Percentiles rank a stretch among this genome's conserved stretches.
Evolutionary conservation across 2,797 vertebrate species (phyloP).

Genomic region (Loris lydekkerianus): DNA sequence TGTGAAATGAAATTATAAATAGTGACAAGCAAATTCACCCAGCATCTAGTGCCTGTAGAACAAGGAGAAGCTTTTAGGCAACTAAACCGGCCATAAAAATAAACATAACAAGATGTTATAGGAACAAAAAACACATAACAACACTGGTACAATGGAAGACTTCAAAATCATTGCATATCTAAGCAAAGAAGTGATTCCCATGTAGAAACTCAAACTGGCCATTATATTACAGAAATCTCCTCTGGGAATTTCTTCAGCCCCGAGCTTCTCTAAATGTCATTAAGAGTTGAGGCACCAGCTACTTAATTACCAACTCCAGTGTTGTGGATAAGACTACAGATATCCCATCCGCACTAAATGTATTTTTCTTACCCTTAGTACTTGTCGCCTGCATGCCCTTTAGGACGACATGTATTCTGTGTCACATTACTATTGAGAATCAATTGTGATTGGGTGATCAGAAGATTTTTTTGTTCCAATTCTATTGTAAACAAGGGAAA

Average conservation of each 20-base stretch:
- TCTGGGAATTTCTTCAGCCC: slow-evolving; percentile 60
- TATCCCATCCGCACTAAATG: slow-evolving; percentile 64
- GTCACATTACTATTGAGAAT: slow-evolving; percentile 1
- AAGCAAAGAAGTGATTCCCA: slow-evolving; percentile 34
- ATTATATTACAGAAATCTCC: not conserved
- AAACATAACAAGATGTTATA: not conserved
- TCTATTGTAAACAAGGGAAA: slow-evolving; percentile 7
- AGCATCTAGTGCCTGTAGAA: not conserved
- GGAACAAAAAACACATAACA: slow-evolving; percentile 25
- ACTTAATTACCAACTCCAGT: not conserved
- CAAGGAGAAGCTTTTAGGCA: slow-evolving; percentile 51
- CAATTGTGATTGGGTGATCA: slow-evolving; percentile 28
- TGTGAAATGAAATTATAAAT: slow-evolving; percentile 50
- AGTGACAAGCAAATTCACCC: slow-evolving; percentile 33
- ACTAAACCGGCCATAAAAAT: not conserved
- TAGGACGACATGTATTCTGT: slow-evolving; percentile 26
- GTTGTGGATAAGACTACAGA: slow-evolving; percentile 62
- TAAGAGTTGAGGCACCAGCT: slow-evolving; percentile 20
- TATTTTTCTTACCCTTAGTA: slow-evolving; percentile 47
- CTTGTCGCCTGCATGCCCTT: slow-evolving; percentile 44
- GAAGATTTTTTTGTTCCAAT: not conserved
- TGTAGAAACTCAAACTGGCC: slow-evolving; percentile 12
- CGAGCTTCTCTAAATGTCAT: slow-evolving; percentile 58
- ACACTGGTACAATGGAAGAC: slow-evolving; percentile 6
- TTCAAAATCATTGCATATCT: slow-evolving; percentile 23